Base-by-base conservation (phyloP, 1,140 invertebrate genomes). In the Olivierus martensii region DNA sequence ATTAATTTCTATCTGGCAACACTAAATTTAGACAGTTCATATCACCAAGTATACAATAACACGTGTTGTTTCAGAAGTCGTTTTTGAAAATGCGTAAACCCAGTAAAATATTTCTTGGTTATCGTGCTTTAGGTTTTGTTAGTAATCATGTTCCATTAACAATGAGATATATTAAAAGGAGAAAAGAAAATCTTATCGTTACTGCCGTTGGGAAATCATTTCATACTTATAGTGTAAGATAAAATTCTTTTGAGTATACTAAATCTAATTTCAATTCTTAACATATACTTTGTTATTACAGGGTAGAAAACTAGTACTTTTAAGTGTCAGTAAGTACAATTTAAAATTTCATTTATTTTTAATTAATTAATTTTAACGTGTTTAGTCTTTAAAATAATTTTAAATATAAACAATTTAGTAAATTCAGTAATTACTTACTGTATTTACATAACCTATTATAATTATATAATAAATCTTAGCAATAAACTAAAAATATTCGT, bases 121-220 rank as follows among this genome's bases (percentile, higher is more conserved):
- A 83, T 66, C 76, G 88, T 55, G 83, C 87, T 21, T 70, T 95
- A 59, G 92, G 92, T 61, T 87, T 87, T 73, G 87, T 94, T n/a
- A 89, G 84, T 67, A 92, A 92, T 69, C 80, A 90, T 59, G 77
- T 95, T 58, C 90, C 91, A 4, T 77, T 88, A 38, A 77, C 83
- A 42, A 79, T 84, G 9, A 75, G 90, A 56, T 93, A 88, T 67
- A 86, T 95, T 48, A 76, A 82, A 63, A 77, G 77, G 56, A 74
- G 88, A 55, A 83, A 87, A 62, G 90, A 95, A 71, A 87, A 87
- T 63, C 72, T 94, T 18, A 77, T 96, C 17, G 79, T 88, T 38
- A 93, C 90, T 10, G 87, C 83, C 65, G 82, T 92, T 35, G 91
- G 91, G 9, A 84, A 82, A 66, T 78, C 82, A 46, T 95, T 95